Conservation (phyloP, 1,140 invertebrate species). For the Drosophila tropicalis region DNA sequence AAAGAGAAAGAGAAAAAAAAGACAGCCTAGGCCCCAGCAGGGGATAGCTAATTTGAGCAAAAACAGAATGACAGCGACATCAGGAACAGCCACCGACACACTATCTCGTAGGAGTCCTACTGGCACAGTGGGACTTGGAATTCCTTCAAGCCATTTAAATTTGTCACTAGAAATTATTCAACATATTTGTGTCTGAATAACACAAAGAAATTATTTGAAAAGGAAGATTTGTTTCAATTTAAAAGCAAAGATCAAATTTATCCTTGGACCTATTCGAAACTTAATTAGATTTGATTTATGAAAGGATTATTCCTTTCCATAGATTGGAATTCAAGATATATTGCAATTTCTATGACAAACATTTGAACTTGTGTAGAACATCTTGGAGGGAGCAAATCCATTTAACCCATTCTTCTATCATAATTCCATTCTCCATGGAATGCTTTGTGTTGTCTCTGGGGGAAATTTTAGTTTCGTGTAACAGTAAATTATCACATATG, state of each 20-base stretch:
- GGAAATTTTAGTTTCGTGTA: background rate
- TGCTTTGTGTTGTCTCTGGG: background rate
- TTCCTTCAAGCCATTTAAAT: slow-evolving; percentile 1
- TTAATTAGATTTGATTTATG: no score
- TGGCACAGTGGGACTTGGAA: slow-evolving; percentile 25
- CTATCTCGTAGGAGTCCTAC: no score
- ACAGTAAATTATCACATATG: slow-evolving; percentile 8
- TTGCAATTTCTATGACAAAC: no score
- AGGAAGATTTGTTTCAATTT: no score
- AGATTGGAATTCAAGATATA: no score
- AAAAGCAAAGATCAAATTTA: no score
- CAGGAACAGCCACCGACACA: slow-evolving; percentile 4
- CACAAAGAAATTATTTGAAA: no score
- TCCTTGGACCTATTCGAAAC: no score
- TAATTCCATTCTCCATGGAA: background rate
- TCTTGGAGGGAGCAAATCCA: no score
- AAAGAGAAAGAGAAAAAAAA: slow-evolving; percentile 6
- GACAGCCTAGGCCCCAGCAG: slow-evolving; percentile 27
- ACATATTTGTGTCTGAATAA: background rate
- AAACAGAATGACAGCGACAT: slow-evolving; percentile 45
- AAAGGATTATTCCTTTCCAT: no score
- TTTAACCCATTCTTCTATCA: background rate
- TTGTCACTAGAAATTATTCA: background rate
- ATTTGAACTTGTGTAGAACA: no score
- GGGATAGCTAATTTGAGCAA: slow-evolving; percentile 61